phyloP scores from a whole-genome alignment of 2,113 vertebrate species.

The Vidua macroura region DNA sequence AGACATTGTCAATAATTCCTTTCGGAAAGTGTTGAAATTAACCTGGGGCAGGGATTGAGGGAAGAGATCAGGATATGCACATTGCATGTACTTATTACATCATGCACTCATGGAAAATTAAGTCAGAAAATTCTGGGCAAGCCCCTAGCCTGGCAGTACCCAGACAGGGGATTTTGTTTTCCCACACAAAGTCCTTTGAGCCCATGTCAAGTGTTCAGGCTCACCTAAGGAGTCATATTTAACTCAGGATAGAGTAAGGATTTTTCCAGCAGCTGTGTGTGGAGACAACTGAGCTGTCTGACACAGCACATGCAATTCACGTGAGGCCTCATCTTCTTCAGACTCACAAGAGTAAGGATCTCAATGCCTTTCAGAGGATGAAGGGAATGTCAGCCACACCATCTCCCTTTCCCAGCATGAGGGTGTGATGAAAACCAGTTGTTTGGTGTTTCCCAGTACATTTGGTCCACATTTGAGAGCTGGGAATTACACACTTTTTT shows the following conservation, averaged over 20 bases:
- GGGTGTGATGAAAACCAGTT: background rate
- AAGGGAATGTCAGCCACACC: rapidly evolving
- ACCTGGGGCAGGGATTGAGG: background rate
- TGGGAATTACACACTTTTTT: background rate
- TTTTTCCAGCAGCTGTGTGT: background rate
- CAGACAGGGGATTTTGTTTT: background rate
- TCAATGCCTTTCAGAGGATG: background rate
- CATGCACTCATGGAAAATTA: rapidly evolving
- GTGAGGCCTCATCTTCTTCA: rapidly evolving
- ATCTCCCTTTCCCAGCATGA: background rate
- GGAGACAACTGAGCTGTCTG: background rate
- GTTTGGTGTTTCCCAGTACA: background rate
- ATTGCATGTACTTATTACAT: background rate
- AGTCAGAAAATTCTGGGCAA: background rate
- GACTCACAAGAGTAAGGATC: background rate
- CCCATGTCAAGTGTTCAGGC: background rate
- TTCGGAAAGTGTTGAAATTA: background rate
- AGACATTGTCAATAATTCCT: background rate
- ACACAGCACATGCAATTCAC: background rate
- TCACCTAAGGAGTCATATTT: background rate
- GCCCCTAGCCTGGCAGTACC: background rate
- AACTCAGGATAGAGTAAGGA: background rate
- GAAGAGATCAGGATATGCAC: background rate
- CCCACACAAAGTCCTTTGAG: background rate
- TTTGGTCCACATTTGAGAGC: background rate